phyloP scores from a whole-genome alignment of 2,888 invertebrate genomes.

The Hedya salicella region DNA sequence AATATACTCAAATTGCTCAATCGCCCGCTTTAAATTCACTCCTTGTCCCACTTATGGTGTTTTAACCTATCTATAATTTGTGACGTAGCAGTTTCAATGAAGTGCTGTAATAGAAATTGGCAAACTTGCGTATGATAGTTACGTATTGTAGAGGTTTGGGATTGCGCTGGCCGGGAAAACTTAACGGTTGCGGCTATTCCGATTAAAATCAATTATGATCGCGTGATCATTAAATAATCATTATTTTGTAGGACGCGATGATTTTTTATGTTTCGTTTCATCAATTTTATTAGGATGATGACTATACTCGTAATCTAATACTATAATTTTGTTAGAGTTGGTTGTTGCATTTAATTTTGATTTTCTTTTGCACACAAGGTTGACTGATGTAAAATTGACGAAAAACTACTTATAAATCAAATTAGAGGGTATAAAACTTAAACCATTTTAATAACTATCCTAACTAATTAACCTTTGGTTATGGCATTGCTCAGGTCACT shows the following conservation, averaged over 20 bases:
- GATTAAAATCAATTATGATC: constrained; percentile 25
- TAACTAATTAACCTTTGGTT: too few relatives aligned
- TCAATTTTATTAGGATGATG: constrained; percentile 8
- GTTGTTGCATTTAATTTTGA: not conserved
- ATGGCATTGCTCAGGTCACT: too few relatives aligned
- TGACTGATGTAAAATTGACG: too few relatives aligned
- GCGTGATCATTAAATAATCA: constrained; percentile 22
- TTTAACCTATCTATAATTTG: constrained; percentile 34
- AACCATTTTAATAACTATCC: too few relatives aligned
- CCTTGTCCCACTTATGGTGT: constrained; percentile 64
- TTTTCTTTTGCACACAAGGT: not conserved
- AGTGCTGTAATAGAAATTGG: constrained; percentile 8
- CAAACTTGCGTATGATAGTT: constrained; percentile 5
- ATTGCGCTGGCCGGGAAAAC: constrained; percentile 2
- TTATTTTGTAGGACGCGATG: constrained; percentile 3
- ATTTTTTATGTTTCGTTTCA: constrained; percentile 3
- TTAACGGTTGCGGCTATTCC: constrained; percentile 2
- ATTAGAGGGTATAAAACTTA: too few relatives aligned
- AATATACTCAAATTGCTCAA: constrained; percentile 78
- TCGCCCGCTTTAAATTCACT: constrained; percentile 64
- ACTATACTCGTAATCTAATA: not conserved
- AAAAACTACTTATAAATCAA: too few relatives aligned
- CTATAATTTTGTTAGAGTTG: too few relatives aligned
- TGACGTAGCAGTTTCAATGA: constrained; percentile 6
- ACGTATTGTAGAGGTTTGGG: constrained; percentile 7